These are phyloP conservation scores for Pseudotriccus pelzelni DNA, from an alignment of 2,797 vertebrate genomes.

Conservation along the genomic window DNA sequence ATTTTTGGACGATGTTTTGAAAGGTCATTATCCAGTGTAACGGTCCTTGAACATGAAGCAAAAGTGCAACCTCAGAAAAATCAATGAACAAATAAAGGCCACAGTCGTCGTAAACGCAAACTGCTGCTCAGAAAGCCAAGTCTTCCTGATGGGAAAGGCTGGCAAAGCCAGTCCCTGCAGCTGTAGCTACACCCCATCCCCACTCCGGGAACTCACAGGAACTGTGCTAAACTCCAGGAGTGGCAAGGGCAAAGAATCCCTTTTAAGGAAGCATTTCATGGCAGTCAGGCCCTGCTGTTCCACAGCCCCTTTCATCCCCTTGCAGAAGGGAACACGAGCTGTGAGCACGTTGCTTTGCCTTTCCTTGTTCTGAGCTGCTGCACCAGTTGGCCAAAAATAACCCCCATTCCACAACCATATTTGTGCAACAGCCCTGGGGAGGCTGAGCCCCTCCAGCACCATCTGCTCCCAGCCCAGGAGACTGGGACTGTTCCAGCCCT, in stretches of 20 bases:
- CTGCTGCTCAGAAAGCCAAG: neutral
- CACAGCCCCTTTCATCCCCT: neutral
- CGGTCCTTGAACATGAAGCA: neutral
- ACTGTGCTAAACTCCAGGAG: neutral
- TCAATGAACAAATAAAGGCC: neutral
- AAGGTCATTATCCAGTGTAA: neutral
- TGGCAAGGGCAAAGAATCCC: slow-evolving; percentile 2
- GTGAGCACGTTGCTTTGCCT: neutral
- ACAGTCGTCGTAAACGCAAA: rapidly evolving
- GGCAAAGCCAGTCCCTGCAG: neutral
- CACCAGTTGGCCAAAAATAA: slow-evolving; percentile 89
- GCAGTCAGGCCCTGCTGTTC: neutral
- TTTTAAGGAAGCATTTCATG: slow-evolving; percentile 62
- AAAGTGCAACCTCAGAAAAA: neutral
- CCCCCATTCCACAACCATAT: slow-evolving; percentile 87
- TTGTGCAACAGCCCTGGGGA: slow-evolving; percentile 82
- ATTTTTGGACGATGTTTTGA: rapidly evolving
- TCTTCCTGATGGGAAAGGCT: rapidly evolving
- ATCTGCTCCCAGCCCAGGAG: neutral
- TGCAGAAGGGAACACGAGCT: neutral
- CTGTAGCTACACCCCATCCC: neutral
- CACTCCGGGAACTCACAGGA: neutral
- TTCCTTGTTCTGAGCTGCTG: slow-evolving; percentile 71
- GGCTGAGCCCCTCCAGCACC: slow-evolving; percentile 62
- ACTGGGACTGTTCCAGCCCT: neutral